phyloP scores from a whole-genome alignment of 2,888 invertebrate species.

The Biston stratarius region DNA sequence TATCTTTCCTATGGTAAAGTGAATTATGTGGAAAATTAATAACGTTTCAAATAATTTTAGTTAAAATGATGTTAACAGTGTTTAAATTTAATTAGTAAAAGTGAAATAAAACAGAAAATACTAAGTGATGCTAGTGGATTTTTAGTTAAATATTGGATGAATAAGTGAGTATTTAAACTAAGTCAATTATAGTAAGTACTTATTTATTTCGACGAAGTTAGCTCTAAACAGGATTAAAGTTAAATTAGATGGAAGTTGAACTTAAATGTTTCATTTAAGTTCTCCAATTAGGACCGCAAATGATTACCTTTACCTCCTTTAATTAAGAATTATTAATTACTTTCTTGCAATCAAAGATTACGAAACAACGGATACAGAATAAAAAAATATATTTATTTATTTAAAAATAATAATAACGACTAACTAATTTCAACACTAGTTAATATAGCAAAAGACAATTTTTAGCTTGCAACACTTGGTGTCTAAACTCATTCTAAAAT shows the following conservation, averaged over 20 bases:
- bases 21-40: not conserved
- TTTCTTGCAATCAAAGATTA: conserved; percentile 1
- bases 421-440: no score
- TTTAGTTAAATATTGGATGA: not conserved
- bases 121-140: not conserved
- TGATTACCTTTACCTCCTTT: conserved; percentile 10
- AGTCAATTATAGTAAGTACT: not conserved
- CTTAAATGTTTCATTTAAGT: conserved; percentile 24
- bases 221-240: not conserved
- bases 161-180: conserved; percentile 18
- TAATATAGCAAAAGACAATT: no score
- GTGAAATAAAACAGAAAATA: conserved; percentile 1
- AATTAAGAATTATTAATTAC: conserved; percentile 14
- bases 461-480: no score
- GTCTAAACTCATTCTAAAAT: no score
- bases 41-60: not conserved
- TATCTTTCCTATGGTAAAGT: not conserved
- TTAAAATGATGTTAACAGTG: not conserved
- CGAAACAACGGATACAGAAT: no score
- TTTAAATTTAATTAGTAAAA: not conserved
- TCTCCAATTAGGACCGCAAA: conserved; percentile 17
- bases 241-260: conserved; percentile 9
- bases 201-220: not conserved
- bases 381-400: no score
- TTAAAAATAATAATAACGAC: no score